Evolutionary conservation across 2,888 invertebrate species (phyloP).

Genomic region (Xylota sylvarum): DNA sequence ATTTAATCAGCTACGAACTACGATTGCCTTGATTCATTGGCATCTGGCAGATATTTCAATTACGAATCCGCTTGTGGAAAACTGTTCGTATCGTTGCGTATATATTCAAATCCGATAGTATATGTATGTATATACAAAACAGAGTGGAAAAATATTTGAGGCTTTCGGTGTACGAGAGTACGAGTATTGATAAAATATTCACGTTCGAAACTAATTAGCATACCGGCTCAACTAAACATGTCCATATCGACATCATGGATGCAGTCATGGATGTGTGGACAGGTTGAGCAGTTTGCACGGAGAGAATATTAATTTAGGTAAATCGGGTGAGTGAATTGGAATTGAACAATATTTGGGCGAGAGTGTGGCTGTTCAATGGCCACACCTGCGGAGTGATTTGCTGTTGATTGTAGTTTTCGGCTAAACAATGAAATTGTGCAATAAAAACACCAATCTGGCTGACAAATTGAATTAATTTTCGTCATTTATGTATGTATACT

Average conservation of each 20-base stretch:
- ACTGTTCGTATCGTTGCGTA: background rate
- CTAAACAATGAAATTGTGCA: slow-evolving; percentile 1
- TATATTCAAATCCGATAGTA: background rate
- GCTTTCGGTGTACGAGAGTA: slow-evolving; percentile 1
- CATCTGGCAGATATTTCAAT: slow-evolving; percentile 22
- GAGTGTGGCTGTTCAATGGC: slow-evolving; percentile 17
- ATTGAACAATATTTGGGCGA: slow-evolving; percentile 24
- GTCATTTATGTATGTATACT: background rate
- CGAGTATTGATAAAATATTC: slow-evolving; percentile 39
- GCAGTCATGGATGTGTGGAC: slow-evolving; percentile 45
- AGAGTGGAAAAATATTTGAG: slow-evolving; percentile 2
- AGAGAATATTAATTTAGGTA: slow-evolving; percentile 49
- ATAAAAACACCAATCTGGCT: background rate
- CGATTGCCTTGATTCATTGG: slow-evolving; percentile 14
- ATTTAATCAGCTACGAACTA: slow-evolving; percentile 15
- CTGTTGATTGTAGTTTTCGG: background rate
- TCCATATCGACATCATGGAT: slow-evolving; percentile 25
- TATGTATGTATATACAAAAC: background rate
- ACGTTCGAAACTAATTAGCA: slow-evolving; percentile 62
- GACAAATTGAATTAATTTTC: slow-evolving; percentile 22
- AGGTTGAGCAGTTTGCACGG: slow-evolving; percentile 42
- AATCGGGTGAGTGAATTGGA: slow-evolving; percentile 36
- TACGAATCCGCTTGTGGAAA: slow-evolving; percentile 1
- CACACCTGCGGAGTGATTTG: slow-evolving; percentile 33
- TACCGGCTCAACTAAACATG: slow-evolving; percentile 39